Evolutionary conservation across 2,797 vertebrate genomes (phyloP).

Genomic region (Paguma larvata): DNA sequence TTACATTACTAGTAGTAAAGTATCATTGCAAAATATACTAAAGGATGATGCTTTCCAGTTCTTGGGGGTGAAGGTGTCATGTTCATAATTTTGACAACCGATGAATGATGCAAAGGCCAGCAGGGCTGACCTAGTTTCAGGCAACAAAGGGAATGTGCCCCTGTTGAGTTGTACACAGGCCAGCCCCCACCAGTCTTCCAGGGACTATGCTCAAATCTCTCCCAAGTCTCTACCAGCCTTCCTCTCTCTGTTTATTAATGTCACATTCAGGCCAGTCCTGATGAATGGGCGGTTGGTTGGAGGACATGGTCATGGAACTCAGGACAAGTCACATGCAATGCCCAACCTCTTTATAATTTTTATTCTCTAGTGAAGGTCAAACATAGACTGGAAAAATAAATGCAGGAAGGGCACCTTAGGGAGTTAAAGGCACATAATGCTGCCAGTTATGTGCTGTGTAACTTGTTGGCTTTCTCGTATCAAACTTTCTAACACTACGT

Average conservation of each 20-base stretch:
- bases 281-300: neutral
- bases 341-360: neutral
- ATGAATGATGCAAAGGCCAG: neutral
- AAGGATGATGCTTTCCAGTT: neutral
- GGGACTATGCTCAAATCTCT: neutral
- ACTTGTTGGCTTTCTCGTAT: neutral
- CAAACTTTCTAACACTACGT: neutral
- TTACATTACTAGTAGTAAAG: neutral
- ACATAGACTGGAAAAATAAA: neutral
- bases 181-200: no score
- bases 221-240: neutral
- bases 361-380: neutral
- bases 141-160: neutral
- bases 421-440: no score
- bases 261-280: neutral
- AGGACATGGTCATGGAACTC: neutral
- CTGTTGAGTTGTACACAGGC: neutral
- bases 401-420: neutral
- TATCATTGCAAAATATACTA: neutral
- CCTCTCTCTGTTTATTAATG: neutral
- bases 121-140: neutral
- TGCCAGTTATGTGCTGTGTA: rapidly evolving
- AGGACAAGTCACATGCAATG: neutral
- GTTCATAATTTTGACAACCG: neutral
- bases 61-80: neutral